Evolutionary conservation across 2,888 invertebrate species (phyloP), one percentile per base, ranked within the genome.

Genomic region (Falcaria lacertinaria): DNA sequence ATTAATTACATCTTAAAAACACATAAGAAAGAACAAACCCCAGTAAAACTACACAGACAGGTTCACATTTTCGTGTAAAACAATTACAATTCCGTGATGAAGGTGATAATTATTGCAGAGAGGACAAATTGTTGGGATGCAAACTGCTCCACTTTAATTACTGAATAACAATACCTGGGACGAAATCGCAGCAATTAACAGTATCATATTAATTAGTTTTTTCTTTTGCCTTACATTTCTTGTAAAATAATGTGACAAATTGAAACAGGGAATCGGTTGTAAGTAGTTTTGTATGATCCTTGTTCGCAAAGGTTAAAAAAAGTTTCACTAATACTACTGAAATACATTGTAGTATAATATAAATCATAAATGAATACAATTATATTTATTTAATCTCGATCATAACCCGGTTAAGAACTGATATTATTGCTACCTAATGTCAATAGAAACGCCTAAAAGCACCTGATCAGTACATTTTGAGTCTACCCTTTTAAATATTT

Each of bases 51-150:
- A 67, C 54, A 36, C 57, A 50, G 39, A 61, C 70, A 68, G 69
- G 70, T 69, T 63, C 57, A 54, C 63, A 55, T 60, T 76, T 74
- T 70, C 60, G 64, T 62, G 57, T 60, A 69, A 67, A 76, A 75
- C 78, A 83, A 83, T 82, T 82, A 81, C 71, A 80, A 79, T 75
- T 45, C 47, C 49, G 48, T 54, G 60, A 74, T 60, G 57, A 46
- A 39, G 52, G 69, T 54, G 51, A 74, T 80, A 77, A 76, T 52
- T 77, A 67, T 47, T 57, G 44, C 48, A 41, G 49, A 47, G 44
- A 43, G 48, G 48, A 57, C 50, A 54, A 57, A 61, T 62, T 54
- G 46, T 47, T 43, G 33, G 19, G 45, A 49, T 48, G 54, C 52
- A 56, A 47, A 52, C 48, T 54, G 51, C 59, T 62, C 60, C 66